Percentiles rank a stretch among this genome's conserved stretches.
Evolutionary conservation across 2,797 vertebrate genomes (phyloP).

Genomic region (Pelodytes ibericus): DNA sequence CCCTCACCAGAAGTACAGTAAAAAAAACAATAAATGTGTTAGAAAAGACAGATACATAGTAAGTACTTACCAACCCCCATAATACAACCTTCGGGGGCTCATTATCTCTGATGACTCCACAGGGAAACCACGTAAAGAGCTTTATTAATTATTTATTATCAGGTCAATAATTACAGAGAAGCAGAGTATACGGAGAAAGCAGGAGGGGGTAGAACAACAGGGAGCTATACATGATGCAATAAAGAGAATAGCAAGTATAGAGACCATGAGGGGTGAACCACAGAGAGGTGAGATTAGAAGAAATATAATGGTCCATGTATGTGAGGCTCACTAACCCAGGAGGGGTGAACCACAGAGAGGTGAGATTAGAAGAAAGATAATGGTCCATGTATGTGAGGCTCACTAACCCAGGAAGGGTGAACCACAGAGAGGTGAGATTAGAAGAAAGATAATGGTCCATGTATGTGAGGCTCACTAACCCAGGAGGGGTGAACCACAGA

Average conservation of each 20-base stretch:
- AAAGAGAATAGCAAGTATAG: constrained; percentile 63
- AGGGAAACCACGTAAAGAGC: constrained; percentile 58
- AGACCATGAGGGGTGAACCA: constrained; percentile 55
- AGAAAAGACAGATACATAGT: neutral
- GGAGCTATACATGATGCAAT: constrained; percentile 41
- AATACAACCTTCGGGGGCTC: constrained; percentile 38
- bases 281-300: neutral
- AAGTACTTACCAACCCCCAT: constrained; percentile 6
- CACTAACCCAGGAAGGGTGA: constrained; percentile 89
- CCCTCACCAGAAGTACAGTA: no score
- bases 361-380: neutral
- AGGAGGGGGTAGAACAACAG: neutral
- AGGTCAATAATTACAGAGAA: constrained; percentile 68
- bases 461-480: constrained; percentile 71
- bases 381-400: neutral
- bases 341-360: no score
- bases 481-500: no score
- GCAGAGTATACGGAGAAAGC: constrained; percentile 60
- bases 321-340: constrained; percentile 77
- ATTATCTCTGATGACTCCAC: constrained; percentile 56
- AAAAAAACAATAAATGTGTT: no score
- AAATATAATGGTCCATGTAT: neutral
- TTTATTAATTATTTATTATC: constrained; percentile 64
- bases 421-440: no score
- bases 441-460: neutral